These are phyloP conservation scores for Anthopleura xanthogrammica DNA, from an alignment of 92 coral and sea anemone genomes.

Conservation along the genomic window DNA sequence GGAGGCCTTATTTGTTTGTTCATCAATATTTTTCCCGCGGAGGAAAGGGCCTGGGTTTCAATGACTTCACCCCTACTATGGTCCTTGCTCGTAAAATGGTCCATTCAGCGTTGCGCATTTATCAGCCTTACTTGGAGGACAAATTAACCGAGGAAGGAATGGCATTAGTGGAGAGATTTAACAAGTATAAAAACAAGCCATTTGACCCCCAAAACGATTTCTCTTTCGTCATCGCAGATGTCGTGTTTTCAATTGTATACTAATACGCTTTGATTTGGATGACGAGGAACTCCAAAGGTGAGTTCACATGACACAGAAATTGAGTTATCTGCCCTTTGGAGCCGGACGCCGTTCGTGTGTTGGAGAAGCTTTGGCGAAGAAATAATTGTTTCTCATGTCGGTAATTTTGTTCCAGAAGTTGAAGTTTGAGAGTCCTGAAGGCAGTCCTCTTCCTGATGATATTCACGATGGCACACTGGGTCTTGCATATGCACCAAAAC, in stretches of 20 bases:
- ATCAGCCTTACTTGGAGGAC: constrained; percentile 48
- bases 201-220: constrained; percentile 56
- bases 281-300: constrained; percentile 37
- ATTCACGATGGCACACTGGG: constrained; percentile 56
- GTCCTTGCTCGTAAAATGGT: constrained; percentile 52
- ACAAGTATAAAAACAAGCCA: constrained; percentile 33
- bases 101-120: constrained; percentile 67
- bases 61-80: constrained; percentile 50
- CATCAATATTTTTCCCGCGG: constrained; percentile 50
- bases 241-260: constrained; percentile 56
- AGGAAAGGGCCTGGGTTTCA: constrained; percentile 58
- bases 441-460: constrained; percentile 63
- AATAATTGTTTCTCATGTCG: constrained; percentile 60
- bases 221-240: constrained; percentile 57
- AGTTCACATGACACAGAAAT: constrained; percentile 42
- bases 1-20: constrained; percentile 62
- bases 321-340: constrained; percentile 64
- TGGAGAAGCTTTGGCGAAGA: constrained; percentile 67
- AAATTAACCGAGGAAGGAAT: constrained; percentile 55
- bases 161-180: constrained; percentile 48
- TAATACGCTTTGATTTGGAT: constrained; percentile 25
- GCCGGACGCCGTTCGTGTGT: constrained; percentile 64
- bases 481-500: constrained; percentile 70
- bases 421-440: constrained; percentile 47
- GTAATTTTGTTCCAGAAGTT: constrained; percentile 53